Evolutionary conservation across 2,113 vertebrate species (phyloP), one percentile per base, ranked within the genome.

Genomic region (Rhea americana): DNA sequence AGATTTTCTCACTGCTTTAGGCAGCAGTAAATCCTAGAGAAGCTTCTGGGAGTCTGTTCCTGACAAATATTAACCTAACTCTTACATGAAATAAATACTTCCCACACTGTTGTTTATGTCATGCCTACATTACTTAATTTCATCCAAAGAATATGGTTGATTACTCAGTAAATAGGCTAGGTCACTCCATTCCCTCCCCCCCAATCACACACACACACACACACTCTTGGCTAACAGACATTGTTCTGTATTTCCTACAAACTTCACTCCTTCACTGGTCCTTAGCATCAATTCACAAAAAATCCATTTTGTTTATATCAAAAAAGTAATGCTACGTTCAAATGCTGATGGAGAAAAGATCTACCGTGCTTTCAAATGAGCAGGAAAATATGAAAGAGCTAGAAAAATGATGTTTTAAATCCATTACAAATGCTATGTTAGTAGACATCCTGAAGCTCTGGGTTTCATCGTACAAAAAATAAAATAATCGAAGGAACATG

Each of bases 401-500:
- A 9, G 50, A 58, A 76, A 92, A 93, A 79, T 80, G 2, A 74
- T 26, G 74, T 82, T 14, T 77, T 20, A 67, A 62, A 77, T 77
- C 72, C 50, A 32, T 15, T 80, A 61, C 47, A 90, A 62, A 74
- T 32, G 13, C 45, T 68, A 18, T 13, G 12, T 55, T 61, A 59
- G 55, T 18, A 91, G 65, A 56, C 47, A 72, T 11, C 51, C 65
- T 47, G 37, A 94, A 59, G 75, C 37, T 91, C 45, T 67, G 35
- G 3, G 30, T 82, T 89, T 94, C 79, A 47, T 71, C 82, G 74
- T 43, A 43, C 65, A 26, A 89, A 94, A 73, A 41, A 61, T 55
- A 93, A 91, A 95, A 91, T 55, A 93, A 93, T 13, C 7, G 7
- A 91, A 70, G 15, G 56, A 91, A 87, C 16, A 48, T 65, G 82